Evolutionary conservation across 2,113 vertebrate genomes (phyloP), one percentile per base, ranked within the genome.

Genomic region (Esox niger): DNA sequence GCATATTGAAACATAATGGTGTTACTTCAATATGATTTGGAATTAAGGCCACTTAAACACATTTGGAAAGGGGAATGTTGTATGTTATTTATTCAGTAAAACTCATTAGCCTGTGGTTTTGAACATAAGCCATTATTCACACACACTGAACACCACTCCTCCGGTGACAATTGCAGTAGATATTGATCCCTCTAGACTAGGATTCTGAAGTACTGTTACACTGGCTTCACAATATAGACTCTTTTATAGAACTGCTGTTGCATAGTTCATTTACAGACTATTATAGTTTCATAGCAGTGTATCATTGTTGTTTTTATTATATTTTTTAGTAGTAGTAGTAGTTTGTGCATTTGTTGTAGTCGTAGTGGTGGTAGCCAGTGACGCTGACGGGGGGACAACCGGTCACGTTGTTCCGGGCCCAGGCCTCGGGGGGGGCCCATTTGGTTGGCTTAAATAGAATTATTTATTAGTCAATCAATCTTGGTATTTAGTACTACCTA

Each of bases 71-170:
- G 38, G 15, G 38, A 43, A 62, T 26, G 13, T 21, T 52, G n/a
- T n/a, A n/a, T 52, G 47, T 52, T 32, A 17, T 30, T n/a, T 69
- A 21, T 49, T 59, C 29, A 23, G 46, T 21, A 38, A 21, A 32
- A 10, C 43, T 60, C 31, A 61, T 69, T 69, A 54, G 47, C 38
- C 61, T 57, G 43, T 69, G 29, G 49, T 62, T 32, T 61, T 27
- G 38, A 52, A 29, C 29, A 64, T 43, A 47, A 47, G 30, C 43
- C 43, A 49, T n/a, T 10, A 15, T 64, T 64, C 38, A 64, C 38
- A 64, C 2, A 38, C 27, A 21, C 38, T 43, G 38, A 43, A 38
- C 35, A 38, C 11, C 35, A 1, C 8, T 38, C 8, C 35, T 43
- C 13, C 38, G 5, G 11, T 15, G 11, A 43, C 11, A 43, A 43